Conservation (phyloP, 2,113 vertebrate species). For the Ursus arctos region DNA sequence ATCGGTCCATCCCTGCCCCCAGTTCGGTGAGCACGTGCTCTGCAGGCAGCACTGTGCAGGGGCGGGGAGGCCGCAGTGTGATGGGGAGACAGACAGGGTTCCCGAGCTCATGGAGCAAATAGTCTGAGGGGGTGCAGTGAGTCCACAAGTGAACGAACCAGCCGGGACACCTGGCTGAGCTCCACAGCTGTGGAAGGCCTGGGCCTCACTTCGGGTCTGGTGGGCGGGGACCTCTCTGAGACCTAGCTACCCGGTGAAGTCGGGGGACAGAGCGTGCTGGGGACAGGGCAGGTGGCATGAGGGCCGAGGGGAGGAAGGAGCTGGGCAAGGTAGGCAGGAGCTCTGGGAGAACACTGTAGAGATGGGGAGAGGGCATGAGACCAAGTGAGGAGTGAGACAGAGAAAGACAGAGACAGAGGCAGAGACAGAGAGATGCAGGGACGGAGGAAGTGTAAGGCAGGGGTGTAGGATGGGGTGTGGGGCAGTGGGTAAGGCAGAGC, state of each 20-base stretch:
- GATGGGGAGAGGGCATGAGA: neutral
- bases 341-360: neutral
- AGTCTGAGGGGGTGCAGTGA: no score
- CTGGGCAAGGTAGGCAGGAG: neutral
- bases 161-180: rapidly evolving
- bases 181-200: neutral
- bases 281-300: neutral
- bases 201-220: neutral
- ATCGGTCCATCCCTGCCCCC: neutral
- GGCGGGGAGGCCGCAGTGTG: no score
- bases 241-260: rapidly evolving
- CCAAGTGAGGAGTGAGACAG: neutral
- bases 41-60: no score
- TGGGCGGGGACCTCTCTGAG: neutral
- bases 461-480: no score
- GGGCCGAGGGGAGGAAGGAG: neutral
- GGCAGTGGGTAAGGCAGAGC: neutral
- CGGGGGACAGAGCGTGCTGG: neutral
- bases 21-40: no score
- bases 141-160: neutral
- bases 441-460: neutral
- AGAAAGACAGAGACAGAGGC: neutral
- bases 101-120: neutral
- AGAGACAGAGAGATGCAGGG: neutral
- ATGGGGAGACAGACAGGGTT: neutral